Percentiles rank a stretch among this genome's conserved stretches.
These are phyloP conservation scores for Drosophila incognita DNA, from an alignment of 2,888 invertebrate genomes.

Conservation along the genomic window DNA sequence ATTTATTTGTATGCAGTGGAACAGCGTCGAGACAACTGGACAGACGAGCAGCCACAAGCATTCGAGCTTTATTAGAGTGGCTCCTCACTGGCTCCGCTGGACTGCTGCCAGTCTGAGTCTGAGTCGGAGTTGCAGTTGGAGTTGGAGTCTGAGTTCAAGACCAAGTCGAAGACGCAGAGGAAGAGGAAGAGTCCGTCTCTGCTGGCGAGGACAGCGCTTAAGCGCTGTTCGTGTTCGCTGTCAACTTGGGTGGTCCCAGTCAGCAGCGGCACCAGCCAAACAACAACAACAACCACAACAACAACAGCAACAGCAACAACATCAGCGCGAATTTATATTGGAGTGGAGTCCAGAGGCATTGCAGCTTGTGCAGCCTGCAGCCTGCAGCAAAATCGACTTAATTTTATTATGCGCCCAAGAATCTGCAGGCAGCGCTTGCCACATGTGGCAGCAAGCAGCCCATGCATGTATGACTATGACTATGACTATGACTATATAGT, in stretches of 20 bases:
- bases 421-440: conserved; percentile 7
- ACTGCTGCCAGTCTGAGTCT: not conserved
- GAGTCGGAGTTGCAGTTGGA: conserved; percentile 5
- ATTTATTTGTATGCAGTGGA: conserved; percentile 71
- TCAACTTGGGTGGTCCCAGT: conserved; percentile 83
- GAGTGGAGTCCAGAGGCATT: conserved; percentile 23
- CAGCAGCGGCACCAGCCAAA: conserved; percentile 47
- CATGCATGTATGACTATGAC: not conserved
- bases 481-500: conserved; percentile 33
- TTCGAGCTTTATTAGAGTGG: conserved; percentile 70
- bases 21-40: conserved; percentile 23
- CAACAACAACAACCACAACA: conserved; percentile 42
- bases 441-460: conserved; percentile 9
- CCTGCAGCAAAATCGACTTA: conserved; percentile 50
- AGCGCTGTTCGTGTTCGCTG: conserved; percentile 82
- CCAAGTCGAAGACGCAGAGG: not conserved
- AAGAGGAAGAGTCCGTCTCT: conserved; percentile 13
- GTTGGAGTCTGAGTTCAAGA: conserved; percentile 1
- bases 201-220: conserved; percentile 73
- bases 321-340: conserved; percentile 32
- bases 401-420: conserved; percentile 61
- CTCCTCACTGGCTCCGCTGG: conserved; percentile 43
- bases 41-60: conserved; percentile 11
- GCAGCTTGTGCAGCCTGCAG: conserved; percentile 40
- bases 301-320: conserved; percentile 17